These are phyloP conservation scores for Mythimna loreyi DNA, from an alignment of 2,888 invertebrate species.

Conservation along the genomic window DNA sequence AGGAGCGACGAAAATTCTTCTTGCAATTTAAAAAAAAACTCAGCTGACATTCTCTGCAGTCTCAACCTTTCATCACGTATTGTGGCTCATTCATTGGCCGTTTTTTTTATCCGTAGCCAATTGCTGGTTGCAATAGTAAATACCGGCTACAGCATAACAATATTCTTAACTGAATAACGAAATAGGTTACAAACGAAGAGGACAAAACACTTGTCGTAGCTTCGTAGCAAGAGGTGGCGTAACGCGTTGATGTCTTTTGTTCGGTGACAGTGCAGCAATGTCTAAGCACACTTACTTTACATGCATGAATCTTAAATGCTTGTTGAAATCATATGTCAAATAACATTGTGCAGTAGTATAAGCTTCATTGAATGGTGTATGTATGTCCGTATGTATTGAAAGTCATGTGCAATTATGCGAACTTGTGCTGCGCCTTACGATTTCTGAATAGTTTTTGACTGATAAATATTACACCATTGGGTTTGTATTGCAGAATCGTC, in stretches of 20 bases:
- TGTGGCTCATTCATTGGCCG: background rate
- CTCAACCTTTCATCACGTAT: background rate
- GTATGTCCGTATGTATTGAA: background rate
- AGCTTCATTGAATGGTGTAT: constrained; percentile 14
- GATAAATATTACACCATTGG: constrained; percentile 22
- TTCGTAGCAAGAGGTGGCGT: constrained; percentile 11
- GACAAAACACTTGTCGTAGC: constrained; percentile 8
- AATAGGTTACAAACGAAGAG: constrained; percentile 10
- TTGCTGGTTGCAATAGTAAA: background rate
- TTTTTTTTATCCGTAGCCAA: too few species aligned
- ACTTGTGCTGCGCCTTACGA: constrained; percentile 14
- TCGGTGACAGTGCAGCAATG: constrained; percentile 31
- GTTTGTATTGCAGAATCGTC: constrained; percentile 10
- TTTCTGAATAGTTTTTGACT: constrained; percentile 35
- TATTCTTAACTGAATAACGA: background rate
- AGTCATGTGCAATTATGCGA: constrained; percentile 33
- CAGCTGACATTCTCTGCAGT: background rate
- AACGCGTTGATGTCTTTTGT: constrained; percentile 75
- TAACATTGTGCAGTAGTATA: constrained; percentile 24
- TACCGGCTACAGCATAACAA: background rate
- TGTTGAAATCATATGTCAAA: constrained; percentile 31
- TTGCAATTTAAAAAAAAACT: background rate
- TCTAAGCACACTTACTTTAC: constrained; percentile 7
- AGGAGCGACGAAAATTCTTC: background rate
- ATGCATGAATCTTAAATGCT: constrained; percentile 18